A percentile compares a stretch with the other conserved stretches of the same genome.
Evolutionary conservation across 2,797 vertebrate genomes (phyloP).

Genomic region (Girardinus metallicus): DNA sequence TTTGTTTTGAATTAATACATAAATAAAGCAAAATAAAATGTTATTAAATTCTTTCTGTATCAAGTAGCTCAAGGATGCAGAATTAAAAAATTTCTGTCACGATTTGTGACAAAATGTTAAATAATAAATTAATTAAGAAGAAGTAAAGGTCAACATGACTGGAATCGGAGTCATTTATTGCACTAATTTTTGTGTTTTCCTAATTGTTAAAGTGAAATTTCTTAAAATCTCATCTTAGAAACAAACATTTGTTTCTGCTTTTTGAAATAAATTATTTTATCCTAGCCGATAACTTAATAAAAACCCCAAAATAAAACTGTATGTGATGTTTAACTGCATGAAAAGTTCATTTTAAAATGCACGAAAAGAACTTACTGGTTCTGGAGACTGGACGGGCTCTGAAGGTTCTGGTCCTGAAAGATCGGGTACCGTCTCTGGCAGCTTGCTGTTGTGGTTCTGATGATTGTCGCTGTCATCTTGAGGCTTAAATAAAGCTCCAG

Average conservation of each 20-base stretch:
- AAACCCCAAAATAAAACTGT: not conserved
- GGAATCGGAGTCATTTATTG: not conserved
- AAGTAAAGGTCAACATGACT: not conserved
- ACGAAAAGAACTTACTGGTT: slow-evolving; percentile 1
- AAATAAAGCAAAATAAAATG: not conserved
- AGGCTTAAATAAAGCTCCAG: slow-evolving; percentile 43
- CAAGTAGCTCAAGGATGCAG: too few relatives aligned
- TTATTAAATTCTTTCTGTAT: not conserved
- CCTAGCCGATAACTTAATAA: not conserved
- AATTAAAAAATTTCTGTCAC: too few relatives aligned
- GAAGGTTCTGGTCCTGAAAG: not conserved
- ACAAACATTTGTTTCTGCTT: not conserved
- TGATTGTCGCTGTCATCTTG: slow-evolving; percentile 7
- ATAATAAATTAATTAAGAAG: too few relatives aligned
- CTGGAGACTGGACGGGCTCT: not conserved
- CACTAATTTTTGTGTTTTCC: not conserved
- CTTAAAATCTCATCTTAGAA: not conserved
- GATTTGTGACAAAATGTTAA: too few relatives aligned
- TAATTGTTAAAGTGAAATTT: not conserved
- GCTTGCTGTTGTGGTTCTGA: slow-evolving; percentile 29
- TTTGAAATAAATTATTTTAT: not conserved
- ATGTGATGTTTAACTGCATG: not conserved
- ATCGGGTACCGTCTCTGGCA: not conserved
- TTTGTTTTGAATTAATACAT: not conserved
- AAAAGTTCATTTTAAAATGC: not conserved